A percentile compares a stretch with the other conserved stretches of the same genome.
phyloP scores from a whole-genome alignment of 2,797 vertebrate species.

The Pseudochromis fuscus region DNA sequence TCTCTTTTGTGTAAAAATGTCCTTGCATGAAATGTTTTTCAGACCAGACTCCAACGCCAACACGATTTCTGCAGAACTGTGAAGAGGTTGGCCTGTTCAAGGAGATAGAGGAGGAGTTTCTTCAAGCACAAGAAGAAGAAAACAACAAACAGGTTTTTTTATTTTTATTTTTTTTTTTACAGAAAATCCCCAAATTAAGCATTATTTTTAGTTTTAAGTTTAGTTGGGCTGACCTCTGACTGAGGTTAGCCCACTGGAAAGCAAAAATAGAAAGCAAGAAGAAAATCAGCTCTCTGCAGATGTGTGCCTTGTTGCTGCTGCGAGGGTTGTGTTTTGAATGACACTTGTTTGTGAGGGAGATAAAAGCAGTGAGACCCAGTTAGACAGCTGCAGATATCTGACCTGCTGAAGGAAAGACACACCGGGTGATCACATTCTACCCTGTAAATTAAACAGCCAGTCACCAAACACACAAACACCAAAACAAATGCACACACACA shows the following conservation, averaged over 20 bases:
- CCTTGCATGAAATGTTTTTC: constrained; percentile 41
- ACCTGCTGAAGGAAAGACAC: constrained; percentile 72
- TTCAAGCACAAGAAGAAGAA: constrained; percentile 92
- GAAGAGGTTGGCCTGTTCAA: constrained; percentile 98
- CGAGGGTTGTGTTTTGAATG: constrained; percentile 42
- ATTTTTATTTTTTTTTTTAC: constrained; percentile 61
- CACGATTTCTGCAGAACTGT: constrained; percentile 96
- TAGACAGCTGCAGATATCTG: constrained; percentile 66
- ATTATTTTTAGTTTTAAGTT: neutral
- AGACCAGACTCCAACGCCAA: constrained; percentile 98
- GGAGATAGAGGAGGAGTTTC: constrained; percentile 96
- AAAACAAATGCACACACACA: constrained; percentile 12
- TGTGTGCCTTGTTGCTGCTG: neutral
- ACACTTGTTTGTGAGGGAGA: constrained; percentile 46
- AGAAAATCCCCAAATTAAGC: neutral
- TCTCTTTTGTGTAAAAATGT: neutral
- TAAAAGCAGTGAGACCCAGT: constrained; percentile 55
- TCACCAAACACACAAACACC: constrained; percentile 33
- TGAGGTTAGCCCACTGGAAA: too few relatives aligned
- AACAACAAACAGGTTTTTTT: constrained; percentile 90
- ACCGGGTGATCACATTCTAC: constrained; percentile 74
- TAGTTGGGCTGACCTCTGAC: accelerated
- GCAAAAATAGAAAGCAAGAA: neutral
- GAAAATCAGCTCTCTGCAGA: neutral
- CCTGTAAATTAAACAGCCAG: constrained; percentile 64